These are phyloP conservation scores for Chalcosyrphus nemorum DNA, from an alignment of 2,888 invertebrate species.

Conservation along the genomic window DNA sequence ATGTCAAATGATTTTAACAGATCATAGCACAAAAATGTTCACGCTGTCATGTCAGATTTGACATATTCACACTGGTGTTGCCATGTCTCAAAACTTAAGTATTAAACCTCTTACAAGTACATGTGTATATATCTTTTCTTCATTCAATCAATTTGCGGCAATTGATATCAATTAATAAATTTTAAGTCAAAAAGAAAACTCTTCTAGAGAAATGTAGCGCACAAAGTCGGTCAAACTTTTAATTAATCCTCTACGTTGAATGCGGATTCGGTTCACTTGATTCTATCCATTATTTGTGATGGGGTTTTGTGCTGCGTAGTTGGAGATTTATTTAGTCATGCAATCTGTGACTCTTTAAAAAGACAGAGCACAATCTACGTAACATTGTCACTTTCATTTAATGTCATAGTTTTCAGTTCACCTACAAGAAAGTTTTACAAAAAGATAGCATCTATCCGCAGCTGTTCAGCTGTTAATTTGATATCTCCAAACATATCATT, in stretches of 20 bases:
- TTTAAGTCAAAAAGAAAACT: not conserved
- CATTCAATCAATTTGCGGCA: conserved; percentile 41
- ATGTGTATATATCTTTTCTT: too few relatives aligned
- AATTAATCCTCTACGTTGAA: conserved; percentile 33
- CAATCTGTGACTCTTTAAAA: conserved; percentile 8
- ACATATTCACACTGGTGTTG: too few relatives aligned
- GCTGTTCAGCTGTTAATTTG: conserved; percentile 31
- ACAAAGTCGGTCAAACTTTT: conserved; percentile 40
- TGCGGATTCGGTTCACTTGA: conserved; percentile 50
- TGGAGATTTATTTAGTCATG: conserved; percentile 40
- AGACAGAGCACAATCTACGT: conserved; percentile 8
- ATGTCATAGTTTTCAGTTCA: conserved; percentile 21
- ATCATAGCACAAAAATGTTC: too few relatives aligned
- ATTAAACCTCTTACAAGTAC: too few relatives aligned
- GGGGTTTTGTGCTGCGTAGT: not conserved
- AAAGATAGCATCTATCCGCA: conserved; percentile 12
- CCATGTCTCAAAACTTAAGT: too few relatives aligned
- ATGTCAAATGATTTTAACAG: too few relatives aligned
- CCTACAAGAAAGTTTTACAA: not conserved
- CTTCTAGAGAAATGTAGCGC: not conserved
- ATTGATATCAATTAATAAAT: conserved; percentile 43
- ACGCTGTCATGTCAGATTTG: too few relatives aligned
- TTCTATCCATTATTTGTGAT: not conserved
- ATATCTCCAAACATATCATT: conserved; percentile 39
- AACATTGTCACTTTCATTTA: conserved; percentile 32